Evolutionary conservation across 1,140 invertebrate genomes (phyloP).

Genomic region (Pantala flavescens): DNA sequence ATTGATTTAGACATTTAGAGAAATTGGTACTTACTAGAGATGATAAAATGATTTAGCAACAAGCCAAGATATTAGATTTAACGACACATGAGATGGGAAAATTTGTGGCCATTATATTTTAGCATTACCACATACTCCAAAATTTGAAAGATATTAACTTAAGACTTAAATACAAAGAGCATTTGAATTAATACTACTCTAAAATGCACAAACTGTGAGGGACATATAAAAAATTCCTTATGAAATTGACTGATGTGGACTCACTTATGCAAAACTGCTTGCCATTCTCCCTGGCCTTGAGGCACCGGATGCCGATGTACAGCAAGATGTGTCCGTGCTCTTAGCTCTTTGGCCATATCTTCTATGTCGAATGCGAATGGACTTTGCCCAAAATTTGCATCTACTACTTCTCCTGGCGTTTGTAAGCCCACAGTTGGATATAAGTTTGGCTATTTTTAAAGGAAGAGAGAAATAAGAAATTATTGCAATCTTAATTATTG

Average conservation of each 20-base stretch:
- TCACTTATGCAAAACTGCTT: slow-evolving; percentile 80
- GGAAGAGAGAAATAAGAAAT: slow-evolving; percentile 11
- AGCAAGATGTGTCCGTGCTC: slow-evolving; percentile 63
- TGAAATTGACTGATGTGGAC: slow-evolving; percentile 18
- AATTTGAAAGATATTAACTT: too few relatives aligned
- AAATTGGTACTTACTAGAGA: too few relatives aligned
- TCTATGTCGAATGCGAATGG: slow-evolving; percentile 98
- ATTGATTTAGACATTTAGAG: too few relatives aligned
- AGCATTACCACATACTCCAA: too few relatives aligned
- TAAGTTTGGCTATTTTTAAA: slow-evolving; percentile 68
- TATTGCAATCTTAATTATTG: not conserved
- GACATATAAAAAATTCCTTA: too few relatives aligned
- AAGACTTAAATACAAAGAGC: not conserved
- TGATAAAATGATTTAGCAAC: too few relatives aligned
- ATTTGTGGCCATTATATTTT: too few relatives aligned
- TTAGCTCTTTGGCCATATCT: slow-evolving; percentile 88
- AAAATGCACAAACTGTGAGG: too few relatives aligned
- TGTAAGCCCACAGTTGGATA: slow-evolving; percentile 98
- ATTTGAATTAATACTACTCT: too few relatives aligned
- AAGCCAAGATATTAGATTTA: too few relatives aligned
- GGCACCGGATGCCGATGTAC: slow-evolving; percentile 82
- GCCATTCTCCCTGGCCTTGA: slow-evolving; percentile 81
- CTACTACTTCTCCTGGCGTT: slow-evolving; percentile 94
- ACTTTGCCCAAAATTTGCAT: slow-evolving; percentile 96
- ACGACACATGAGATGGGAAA: too few relatives aligned